Evolutionary conservation across 2,888 invertebrate genomes (phyloP), one percentile per base, ranked within the genome.

Genomic region (Epiblema foenella): DNA sequence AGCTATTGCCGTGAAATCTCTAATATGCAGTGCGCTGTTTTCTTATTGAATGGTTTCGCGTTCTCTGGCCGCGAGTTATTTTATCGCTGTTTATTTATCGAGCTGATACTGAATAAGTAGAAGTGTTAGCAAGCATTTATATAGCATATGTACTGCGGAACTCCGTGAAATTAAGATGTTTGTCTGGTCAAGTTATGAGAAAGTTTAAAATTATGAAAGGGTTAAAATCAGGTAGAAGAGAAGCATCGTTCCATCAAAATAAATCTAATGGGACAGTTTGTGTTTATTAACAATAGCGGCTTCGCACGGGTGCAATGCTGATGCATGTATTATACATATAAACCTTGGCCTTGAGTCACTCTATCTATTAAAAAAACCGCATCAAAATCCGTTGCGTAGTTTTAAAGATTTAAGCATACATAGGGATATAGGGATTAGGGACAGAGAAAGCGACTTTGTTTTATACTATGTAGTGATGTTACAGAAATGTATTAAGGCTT

Each of bases 1-100:
- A 75, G 77, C 81, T 78, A 79, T 77, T 64, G 52, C 75, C 76
- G 76, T 76, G 75, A 78, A 78, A 77, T 77, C 68, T 46, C 39
- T 75, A 73, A 75, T 72, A 71, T 65, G 62, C 49, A 60, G 18
- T 54, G 51, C 49, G 69, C 59, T 33, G 67, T 65, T 66, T 66
- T 63, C 63, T 52, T 33, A 12, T 29, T 62, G 60, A 62, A 18
- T n/a, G 15, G 51, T n/a, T 52, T 52, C 18, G 15, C n/a, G 57
- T 66, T 56, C 12, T 33, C 51, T 37, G 11, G 15, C 12, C 11
- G 52, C 64, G 39, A 64, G 52, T 15, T 52, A 51, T 62, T 49
- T 63, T 15, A 52, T 52, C 12, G 15, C 9, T 17, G 10, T 20
- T 33, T 51, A 8, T 33, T 17, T 24, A 37, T 42, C 42, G 7